Base-by-base conservation (phyloP, 2,113 vertebrate species). In the Anolis carolinensis region DNA sequence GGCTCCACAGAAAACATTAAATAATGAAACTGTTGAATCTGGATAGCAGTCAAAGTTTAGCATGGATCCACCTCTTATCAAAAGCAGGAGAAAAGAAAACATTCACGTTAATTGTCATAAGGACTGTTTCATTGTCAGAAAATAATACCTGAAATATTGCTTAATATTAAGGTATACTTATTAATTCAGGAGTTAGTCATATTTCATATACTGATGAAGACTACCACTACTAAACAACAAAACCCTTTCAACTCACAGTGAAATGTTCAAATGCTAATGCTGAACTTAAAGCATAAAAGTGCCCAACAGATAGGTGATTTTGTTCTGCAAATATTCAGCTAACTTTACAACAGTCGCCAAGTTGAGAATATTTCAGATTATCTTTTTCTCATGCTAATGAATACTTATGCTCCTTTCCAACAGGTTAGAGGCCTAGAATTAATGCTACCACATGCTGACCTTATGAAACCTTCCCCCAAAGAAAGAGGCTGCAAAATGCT, bases 311-410 rank as follows among this genome's bases (percentile, higher is more conserved):
- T 63, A 55, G 36, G 0, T 27, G 30, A 1, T 30, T 11, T 73
- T 0, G 0, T 9, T 0, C 18, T 0, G 0, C 18, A 14, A 71
- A 25, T 85, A 27, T 50, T 39, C 32, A 0, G 0, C 48, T 82
- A 16, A 67, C 5, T 0, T 39, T 44, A 62, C 52, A 71, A 39
- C 25, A 86, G 34, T 44, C 5, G 39, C 4, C 21, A 48, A 39
- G 55, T 65, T 30, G 25, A 11, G 7, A 9, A 23, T 68, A 79
- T 59, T 50, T 6, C 1, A n/a, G 74, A 65, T 30, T n/a, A 14
- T 7, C 20, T 68, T 68, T 8, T 30, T 39, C 63, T 68, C 30
- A 52, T 72, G 7, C 4, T 5, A 23, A 76, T 59, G 48, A 72
- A 36, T 50, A 23, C 18, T 13, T 32, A 9, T 21, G 6, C 23